Base-by-base conservation (phyloP, 2,113 vertebrate species). In the Nycticryphes semicollaris region DNA sequence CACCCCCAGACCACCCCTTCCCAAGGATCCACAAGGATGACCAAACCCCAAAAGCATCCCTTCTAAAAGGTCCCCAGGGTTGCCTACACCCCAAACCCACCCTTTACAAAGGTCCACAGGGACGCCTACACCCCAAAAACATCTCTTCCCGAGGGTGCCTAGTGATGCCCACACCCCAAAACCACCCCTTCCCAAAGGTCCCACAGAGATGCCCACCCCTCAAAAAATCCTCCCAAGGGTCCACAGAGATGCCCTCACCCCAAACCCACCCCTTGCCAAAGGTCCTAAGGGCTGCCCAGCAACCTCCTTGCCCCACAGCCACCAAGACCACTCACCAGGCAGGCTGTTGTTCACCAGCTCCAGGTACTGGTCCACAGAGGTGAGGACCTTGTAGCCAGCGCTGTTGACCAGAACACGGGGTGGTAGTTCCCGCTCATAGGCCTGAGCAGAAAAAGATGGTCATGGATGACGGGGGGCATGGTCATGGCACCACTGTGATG, bases 371-470 rank as follows among this genome's bases (percentile, higher is more conserved):
- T 99, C 99, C 96, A 99, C 66, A 0, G 99, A 99, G 43, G 98
- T 99, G 96, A 99, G 98, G n/a, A 98, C 97, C 94, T 97, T 99
- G 98, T 99, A 99, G 69, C 99, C 99, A 0, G 99, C 99, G 0
- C 98, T 99, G 98, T 99, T 99, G 97, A 99, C 97, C 93, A 98
- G 74, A 15, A 98, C 91, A 3, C 98, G 99, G 6, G 99, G 98
- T 1, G 98, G 97, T 18, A 99, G 95, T 28, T 98, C 98, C 50
- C 98, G 96, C 24, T 99, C 99, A 3, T 98, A 98, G 68, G 98
- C 98, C 99, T 99, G 96, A 33, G 53, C 37, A 56, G 93, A 33
- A 76, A 50, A 45, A 87, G 60, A 79, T 3, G 57, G 43, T 50
- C 5, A 41, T 7, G 37, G 41, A 1, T 12, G 30, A n/a, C 3